phyloP scores from a whole-genome alignment of 1,140 invertebrate genomes.

The Drosophila cardini region DNA sequence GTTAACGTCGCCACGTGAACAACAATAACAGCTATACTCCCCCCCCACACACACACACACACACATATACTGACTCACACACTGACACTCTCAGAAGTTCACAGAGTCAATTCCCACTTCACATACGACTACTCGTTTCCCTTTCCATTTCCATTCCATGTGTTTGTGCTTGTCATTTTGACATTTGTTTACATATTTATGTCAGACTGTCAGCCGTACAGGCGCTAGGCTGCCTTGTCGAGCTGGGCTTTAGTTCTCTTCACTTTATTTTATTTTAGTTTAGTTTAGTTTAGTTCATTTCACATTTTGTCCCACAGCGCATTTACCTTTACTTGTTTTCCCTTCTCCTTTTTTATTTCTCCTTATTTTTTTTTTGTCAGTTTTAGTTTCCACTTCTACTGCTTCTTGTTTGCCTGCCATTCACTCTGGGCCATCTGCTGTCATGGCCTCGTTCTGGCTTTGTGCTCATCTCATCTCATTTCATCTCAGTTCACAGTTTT shows the following conservation, averaged over 20 bases:
- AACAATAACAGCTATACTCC: conserved; percentile 61
- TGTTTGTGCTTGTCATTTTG: conserved; percentile 69
- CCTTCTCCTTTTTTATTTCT: not conserved
- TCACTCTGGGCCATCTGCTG: conserved; percentile 64
- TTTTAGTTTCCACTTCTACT: conserved; percentile 17
- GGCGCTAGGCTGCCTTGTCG: conserved; percentile 66
- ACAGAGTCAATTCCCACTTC: conserved; percentile 37
- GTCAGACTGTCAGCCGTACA: conserved; percentile 76
- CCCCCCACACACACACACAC: not conserved
- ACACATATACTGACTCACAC: not conserved
- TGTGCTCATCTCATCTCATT: conserved; percentile 6
- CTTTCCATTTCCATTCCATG: conserved; percentile 53
- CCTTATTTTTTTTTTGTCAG: not conserved
- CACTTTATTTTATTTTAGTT: conserved; percentile 56
- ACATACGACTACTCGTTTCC: conserved; percentile 21
- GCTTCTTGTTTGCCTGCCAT: conserved; percentile 65
- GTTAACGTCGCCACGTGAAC: conserved; percentile 74
- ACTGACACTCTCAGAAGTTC: conserved; percentile 17
- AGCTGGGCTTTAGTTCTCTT: conserved; percentile 30
- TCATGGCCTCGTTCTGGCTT: conserved; percentile 49
- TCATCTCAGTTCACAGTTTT: conserved; percentile 9
- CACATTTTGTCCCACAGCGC: conserved; percentile 4
- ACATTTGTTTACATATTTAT: conserved; percentile 84
- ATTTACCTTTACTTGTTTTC: conserved; percentile 29
- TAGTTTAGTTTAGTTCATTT: conserved; percentile 67